phyloP scores from a whole-genome alignment of 1,140 invertebrate species.

The Nephotettix cincticeps region DNA sequence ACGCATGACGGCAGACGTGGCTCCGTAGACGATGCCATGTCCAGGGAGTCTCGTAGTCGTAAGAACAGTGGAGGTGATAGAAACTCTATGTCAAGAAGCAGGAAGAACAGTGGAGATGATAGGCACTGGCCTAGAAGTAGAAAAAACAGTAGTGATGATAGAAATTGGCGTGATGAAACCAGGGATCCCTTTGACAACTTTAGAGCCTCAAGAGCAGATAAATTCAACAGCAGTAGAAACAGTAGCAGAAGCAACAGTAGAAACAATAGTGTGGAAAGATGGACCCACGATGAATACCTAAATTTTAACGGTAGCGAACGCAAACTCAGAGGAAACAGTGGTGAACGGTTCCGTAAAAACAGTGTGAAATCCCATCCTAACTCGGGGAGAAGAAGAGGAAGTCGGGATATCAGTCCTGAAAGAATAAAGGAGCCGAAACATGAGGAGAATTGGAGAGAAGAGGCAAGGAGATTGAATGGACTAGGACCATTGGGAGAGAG shows the following conservation, averaged over 20 bases:
- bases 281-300: constrained; percentile 43
- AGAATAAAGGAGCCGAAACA: constrained; percentile 27
- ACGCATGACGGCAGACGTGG: constrained; percentile 38
- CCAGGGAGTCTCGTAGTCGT: background rate
- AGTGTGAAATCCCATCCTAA: constrained; percentile 32
- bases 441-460: constrained; percentile 51
- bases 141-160: constrained; percentile 38
- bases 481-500: constrained; percentile 37
- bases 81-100: constrained; percentile 39
- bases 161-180: background rate
- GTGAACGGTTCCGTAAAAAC: constrained; percentile 20
- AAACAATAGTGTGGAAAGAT: constrained; percentile 43
- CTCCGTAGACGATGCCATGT: constrained; percentile 24
- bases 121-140: constrained; percentile 41
- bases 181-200: background rate
- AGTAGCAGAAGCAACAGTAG: constrained; percentile 49
- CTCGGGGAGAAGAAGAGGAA: constrained; percentile 45
- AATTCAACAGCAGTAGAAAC: background rate
- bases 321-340: background rate
- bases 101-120: constrained; percentile 39
- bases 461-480: constrained; percentile 46
- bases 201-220: background rate
- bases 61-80: background rate
- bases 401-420: constrained; percentile 41
- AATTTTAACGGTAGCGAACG: constrained; percentile 41